Conservation (phyloP, 1,140 invertebrate genomes). For the Kradibia gibbosae region DNA sequence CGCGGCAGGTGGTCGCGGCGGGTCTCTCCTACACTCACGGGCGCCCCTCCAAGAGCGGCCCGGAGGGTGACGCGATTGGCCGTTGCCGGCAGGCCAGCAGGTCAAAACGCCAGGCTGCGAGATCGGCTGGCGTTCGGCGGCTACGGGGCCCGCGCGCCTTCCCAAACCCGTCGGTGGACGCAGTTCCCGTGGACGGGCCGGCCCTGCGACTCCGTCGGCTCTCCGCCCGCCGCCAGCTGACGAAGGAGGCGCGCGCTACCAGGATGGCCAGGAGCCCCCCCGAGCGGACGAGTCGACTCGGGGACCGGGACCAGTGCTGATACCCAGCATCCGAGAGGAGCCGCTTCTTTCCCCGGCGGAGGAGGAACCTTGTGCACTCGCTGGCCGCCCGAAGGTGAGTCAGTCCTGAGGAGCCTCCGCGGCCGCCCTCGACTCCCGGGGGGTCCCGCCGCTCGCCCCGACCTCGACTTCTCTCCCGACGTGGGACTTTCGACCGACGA, state of each 20-base stretch:
- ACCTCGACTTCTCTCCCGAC: not conserved
- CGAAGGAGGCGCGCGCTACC: no score
- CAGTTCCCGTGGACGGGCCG: not conserved
- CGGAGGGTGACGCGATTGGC: slow-evolving; percentile 62
- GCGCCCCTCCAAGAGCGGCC: slow-evolving; percentile 47
- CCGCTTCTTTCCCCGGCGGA: no score
- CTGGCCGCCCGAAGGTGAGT: slow-evolving; percentile 35
- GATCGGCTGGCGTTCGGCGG: slow-evolving; percentile 57
- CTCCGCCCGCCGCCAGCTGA: no score
- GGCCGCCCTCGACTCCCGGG: no score
- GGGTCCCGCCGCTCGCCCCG: not conserved
- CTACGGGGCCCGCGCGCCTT: slow-evolving; percentile 56
- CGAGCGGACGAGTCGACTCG: no score
- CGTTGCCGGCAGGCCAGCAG: slow-evolving; percentile 62
- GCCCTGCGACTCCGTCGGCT: no score
- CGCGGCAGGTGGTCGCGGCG: slow-evolving; percentile 54
- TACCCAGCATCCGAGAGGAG: no score
- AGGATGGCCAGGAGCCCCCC: no score
- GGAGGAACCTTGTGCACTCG: not conserved
- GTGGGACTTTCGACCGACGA: slow-evolving; percentile 26
- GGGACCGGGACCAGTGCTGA: no score
- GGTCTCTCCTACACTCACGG: slow-evolving; percentile 51
- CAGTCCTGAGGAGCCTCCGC: no score
- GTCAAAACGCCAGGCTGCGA: slow-evolving; percentile 63
- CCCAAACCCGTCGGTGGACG: not conserved